Evolutionary conservation across 2,113 vertebrate species (phyloP).

Genomic region (Oryzias celebensis): DNA sequence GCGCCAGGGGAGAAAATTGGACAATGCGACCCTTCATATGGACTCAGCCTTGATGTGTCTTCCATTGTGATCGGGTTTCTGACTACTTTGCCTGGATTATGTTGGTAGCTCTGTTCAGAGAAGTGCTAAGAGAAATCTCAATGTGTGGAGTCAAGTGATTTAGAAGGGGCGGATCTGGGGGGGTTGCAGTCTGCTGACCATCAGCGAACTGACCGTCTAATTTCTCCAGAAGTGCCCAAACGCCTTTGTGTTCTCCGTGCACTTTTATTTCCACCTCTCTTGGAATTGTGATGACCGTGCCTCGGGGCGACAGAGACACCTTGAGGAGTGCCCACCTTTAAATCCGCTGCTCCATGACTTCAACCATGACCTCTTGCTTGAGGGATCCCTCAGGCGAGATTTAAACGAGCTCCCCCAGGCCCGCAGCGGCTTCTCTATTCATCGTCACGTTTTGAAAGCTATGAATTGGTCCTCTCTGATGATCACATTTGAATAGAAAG

Average conservation of each 20-base stretch:
- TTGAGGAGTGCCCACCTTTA: constrained; percentile 81
- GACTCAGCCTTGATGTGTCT: constrained; percentile 7
- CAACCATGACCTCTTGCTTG: constrained; percentile 80
- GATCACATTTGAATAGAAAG: constrained; percentile 45
- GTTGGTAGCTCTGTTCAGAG: constrained; percentile 29
- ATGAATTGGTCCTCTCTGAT: constrained; percentile 51
- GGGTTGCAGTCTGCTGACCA: constrained; percentile 49
- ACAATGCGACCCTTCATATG: constrained; percentile 28
- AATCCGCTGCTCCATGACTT: constrained; percentile 75
- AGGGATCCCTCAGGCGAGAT: constrained; percentile 82
- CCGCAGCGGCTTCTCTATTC: constrained; percentile 50
- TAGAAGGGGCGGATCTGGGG: constrained; percentile 24
- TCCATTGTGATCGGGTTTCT: constrained; percentile 16
- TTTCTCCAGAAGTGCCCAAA: constrained; percentile 79
- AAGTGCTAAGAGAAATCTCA: constrained; percentile 40
- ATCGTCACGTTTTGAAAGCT: constrained; percentile 52
- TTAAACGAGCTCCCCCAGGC: constrained; percentile 85
- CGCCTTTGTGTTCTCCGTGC: constrained; percentile 76
- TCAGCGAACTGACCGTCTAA: constrained; percentile 65
- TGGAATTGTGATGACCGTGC: constrained; percentile 80
- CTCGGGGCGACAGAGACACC: constrained; percentile 81
- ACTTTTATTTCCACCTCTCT: constrained; percentile 79
- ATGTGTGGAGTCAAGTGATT: constrained; percentile 53
- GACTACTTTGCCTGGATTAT: constrained; percentile 46
- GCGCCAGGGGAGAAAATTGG: constrained; percentile 26